These are phyloP conservation scores for Julus scanicus DNA, from an alignment of 2,888 invertebrate genomes.

Conservation along the genomic window DNA sequence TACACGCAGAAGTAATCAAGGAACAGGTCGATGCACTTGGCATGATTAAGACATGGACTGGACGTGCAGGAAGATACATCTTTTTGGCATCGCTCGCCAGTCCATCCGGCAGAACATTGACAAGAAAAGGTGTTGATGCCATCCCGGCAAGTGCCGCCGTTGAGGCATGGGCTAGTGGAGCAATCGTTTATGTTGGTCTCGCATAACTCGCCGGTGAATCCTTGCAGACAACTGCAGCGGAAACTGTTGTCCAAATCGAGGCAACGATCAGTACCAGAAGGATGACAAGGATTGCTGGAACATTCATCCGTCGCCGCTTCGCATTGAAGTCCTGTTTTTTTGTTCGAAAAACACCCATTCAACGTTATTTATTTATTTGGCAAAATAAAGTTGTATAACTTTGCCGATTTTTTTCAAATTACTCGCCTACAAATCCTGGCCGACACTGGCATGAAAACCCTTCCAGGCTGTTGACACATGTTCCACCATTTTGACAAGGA, in stretches of 20 bases:
- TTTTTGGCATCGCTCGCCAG: slow-evolving; percentile 83
- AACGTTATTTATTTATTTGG: neutral
- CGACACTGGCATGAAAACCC: slow-evolving; percentile 93
- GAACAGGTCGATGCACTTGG: slow-evolving; percentile 89
- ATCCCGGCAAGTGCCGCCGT: slow-evolving; percentile 89
- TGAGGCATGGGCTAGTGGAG: slow-evolving; percentile 83
- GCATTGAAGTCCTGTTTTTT: slow-evolving; percentile 78
- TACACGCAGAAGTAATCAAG: slow-evolving; percentile 92
- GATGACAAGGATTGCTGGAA: slow-evolving; percentile 88
- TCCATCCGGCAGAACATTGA: slow-evolving; percentile 86
- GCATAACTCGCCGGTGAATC: slow-evolving; percentile 85
- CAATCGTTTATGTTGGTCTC: slow-evolving; percentile 90
- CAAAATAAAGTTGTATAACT: neutral
- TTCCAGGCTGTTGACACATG: slow-evolving; percentile 86
- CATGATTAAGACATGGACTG: slow-evolving; percentile 91
- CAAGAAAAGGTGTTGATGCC: slow-evolving; percentile 86
- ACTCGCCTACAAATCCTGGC: slow-evolving; percentile 82
- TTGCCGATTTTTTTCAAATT: neutral
- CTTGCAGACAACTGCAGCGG: slow-evolving; percentile 87
- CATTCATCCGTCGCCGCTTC: slow-evolving; percentile 95
- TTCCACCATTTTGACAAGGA: slow-evolving; percentile 92
- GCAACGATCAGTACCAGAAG: slow-evolving; percentile 89
- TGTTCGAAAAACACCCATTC: neutral
- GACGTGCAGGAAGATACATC: slow-evolving; percentile 89
- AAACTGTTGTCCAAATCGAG: slow-evolving; percentile 84